Conservation (phyloP, 1,140 invertebrate species). For the Magallana gigas region DNA sequence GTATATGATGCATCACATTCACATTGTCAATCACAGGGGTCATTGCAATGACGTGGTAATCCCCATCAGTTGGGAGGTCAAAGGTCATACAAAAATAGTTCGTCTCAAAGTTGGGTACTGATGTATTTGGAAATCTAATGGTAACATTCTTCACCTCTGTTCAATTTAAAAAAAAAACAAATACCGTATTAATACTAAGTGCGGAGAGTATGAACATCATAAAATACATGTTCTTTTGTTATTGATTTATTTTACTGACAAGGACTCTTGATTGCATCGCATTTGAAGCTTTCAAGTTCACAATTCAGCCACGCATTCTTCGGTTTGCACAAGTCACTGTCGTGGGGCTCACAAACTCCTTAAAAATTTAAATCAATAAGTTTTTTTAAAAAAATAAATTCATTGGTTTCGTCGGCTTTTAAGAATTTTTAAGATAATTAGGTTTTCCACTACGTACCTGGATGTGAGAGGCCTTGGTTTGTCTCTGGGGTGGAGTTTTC, state of each 20-base stretch:
- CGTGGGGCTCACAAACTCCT: constrained; percentile 58
- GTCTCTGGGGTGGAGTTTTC: neutral
- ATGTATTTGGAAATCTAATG: constrained; percentile 58
- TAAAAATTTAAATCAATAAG: too few species aligned
- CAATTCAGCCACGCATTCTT: constrained; percentile 50
- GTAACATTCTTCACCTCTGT: constrained; percentile 60
- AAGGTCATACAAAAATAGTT: constrained; percentile 67
- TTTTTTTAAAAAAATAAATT: too few species aligned
- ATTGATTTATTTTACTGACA: neutral
- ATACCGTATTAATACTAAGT: neutral
- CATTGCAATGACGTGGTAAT: constrained; percentile 64
- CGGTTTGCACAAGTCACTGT: constrained; percentile 25
- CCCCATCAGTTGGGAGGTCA: constrained; percentile 59
- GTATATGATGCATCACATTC: constrained; percentile 66
- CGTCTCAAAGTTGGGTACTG: constrained; percentile 59
- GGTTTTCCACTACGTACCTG: neutral
- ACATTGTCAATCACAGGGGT: constrained; percentile 63
- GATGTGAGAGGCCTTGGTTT: neutral
- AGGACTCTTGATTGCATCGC: constrained; percentile 33
- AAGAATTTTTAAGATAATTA: neutral
- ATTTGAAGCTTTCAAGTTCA: constrained; percentile 45
- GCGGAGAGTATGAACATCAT: too few species aligned
- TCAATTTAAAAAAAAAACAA: neutral
- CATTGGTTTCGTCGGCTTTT: too few species aligned
- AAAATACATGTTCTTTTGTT: too few species aligned